Base-by-base conservation (phyloP, 2,888 invertebrate genomes). In the Thumatha senex region DNA sequence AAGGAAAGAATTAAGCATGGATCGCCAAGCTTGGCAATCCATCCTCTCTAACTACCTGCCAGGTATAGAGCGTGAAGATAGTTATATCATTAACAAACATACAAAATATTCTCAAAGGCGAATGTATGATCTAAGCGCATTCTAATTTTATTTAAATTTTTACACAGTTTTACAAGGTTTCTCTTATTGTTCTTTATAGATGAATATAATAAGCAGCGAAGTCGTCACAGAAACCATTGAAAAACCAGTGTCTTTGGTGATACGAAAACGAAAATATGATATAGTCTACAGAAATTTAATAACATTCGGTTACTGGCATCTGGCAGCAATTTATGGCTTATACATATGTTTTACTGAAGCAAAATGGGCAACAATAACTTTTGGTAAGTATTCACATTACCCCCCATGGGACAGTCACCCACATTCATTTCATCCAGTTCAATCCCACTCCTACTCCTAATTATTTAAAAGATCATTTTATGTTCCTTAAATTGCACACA, bases 311-410 rank as follows among this genome's bases (percentile, higher is more conserved):
- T 80, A 78, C 40, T 63, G 72, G 68, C 76, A 81, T 44, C n/a
- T 78, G 9, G 74, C 75, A 8, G 75, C 56, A 0, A 7, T 76
- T 0, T 81, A 81, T 24, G 82, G 79, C 1, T 10, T 78, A 0
- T 80, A 76, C 42, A 48, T 78, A 29, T 70, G 70, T 49, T 70
- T 78, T 14, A 75, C 76, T 4, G 64, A 72, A 1, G 78, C 73
- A 0, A 78, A 79, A 66, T 74, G 70, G 70, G 45, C 52, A 10
- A 75, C 80, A 5, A 51, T 76, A 31, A 1, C 64, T 29, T 70
- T 76, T 40, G 53, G 79, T 80, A 70, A 74, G 77, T 34, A 18
- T 18, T 18, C 13, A 11, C 5, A 14, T 0, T 0, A 3, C 13
- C 7, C 34, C 5, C 3, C 7, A 7, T 31, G 10, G 31, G 1